Evolutionary conservation across 1,140 invertebrate species (phyloP).

Genomic region (Papilio machaon): DNA sequence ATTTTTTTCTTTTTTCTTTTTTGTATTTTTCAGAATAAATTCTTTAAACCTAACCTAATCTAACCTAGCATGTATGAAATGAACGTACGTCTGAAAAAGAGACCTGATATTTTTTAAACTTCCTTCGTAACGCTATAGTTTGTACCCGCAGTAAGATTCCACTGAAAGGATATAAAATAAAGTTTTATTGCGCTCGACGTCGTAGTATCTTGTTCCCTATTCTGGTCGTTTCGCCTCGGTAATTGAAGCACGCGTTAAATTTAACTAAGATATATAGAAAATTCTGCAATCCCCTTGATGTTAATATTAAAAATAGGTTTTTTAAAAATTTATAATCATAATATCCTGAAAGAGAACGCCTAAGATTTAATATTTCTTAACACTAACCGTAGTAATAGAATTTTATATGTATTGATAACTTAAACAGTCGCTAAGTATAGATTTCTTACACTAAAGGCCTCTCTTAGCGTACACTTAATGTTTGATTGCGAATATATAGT

Average conservation of each 20-base stretch:
- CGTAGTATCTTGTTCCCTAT: slow-evolving; percentile 1
- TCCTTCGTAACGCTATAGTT: background rate
- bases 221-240: background rate
- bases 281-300: background rate
- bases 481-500: background rate
- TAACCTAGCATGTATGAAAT: background rate
- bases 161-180: slow-evolving; percentile 2
- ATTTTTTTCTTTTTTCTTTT: too few relatives aligned
- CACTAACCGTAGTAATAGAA: too few relatives aligned
- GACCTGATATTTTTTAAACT: background rate
- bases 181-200: slow-evolving; percentile 7
- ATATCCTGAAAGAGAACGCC: too few relatives aligned
- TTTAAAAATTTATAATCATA: too few relatives aligned
- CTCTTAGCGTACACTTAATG: background rate
- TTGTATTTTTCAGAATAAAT: too few relatives aligned
- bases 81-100: background rate
- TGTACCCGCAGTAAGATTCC: background rate
- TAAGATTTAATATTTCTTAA: too few relatives aligned
- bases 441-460: background rate
- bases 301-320: too few relatives aligned
- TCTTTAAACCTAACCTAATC: too few relatives aligned
- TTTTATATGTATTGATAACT: too few relatives aligned
- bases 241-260: slow-evolving; percentile 11
- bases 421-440: background rate
- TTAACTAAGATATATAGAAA: background rate